Conservation (phyloP, 2,797 vertebrate species). For the Acestrorhynchus altus region DNA sequence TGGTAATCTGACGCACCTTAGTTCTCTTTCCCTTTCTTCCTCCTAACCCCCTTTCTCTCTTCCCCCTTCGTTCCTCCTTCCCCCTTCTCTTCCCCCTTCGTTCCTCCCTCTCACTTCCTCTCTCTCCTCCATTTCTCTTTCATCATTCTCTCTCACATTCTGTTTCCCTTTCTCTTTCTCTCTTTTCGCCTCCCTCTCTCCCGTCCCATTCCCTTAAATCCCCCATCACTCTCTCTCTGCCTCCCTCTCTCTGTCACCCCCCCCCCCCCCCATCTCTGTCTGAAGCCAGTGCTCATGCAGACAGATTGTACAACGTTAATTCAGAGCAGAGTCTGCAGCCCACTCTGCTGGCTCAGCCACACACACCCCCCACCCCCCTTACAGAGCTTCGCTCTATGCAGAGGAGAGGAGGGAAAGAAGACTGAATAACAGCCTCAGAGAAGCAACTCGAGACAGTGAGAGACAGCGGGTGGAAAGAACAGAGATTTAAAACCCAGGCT, state of each 20-base stretch:
- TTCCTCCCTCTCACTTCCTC: neutral
- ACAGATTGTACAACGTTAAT: slow-evolving; percentile 42
- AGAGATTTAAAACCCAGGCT: neutral
- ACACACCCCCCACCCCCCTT: slow-evolving; percentile 6
- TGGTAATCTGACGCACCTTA: no score
- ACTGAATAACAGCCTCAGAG: neutral
- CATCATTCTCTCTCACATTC: neutral
- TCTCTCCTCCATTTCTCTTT: neutral
- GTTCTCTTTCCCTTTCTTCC: neutral
- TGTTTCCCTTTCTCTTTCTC: neutral
- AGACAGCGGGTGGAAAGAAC: slow-evolving; percentile 1
- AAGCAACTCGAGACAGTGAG: neutral
- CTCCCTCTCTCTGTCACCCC: neutral
- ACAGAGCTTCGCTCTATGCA: slow-evolving; percentile 2
- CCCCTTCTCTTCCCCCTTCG: neutral
- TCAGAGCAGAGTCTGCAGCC: slow-evolving; percentile 35
- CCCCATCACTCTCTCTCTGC: neutral
- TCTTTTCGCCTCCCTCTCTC: neutral
- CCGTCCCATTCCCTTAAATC: neutral
- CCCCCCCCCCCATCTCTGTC: neutral
- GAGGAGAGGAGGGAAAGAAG: slow-evolving; percentile 1
- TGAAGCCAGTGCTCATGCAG: slow-evolving; percentile 24
- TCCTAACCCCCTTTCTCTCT: no score
- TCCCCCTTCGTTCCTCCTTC: neutral
- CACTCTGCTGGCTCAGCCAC: neutral